Evolutionary conservation across 2,888 invertebrate genomes (phyloP), one percentile per base, ranked within the genome.

Genomic region (Blomia tropicalis): DNA sequence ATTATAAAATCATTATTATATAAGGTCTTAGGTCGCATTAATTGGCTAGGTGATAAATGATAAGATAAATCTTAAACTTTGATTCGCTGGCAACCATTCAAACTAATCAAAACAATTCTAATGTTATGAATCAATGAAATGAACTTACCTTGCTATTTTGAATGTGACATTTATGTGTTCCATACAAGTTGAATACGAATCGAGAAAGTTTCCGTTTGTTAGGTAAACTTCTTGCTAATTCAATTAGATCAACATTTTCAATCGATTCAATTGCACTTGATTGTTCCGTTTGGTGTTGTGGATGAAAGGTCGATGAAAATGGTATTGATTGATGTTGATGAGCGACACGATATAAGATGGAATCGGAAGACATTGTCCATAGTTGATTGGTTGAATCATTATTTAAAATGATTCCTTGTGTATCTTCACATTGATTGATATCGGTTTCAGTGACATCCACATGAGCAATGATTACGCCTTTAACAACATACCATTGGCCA

Each of bases 131-230:
- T 11, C 36, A 36, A 36, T 36, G 7, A 17, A 7, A 27, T 19
- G 2, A 31, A 47, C 79, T 80, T 78, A 87, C 87, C 77, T 81
- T 79, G 71, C 86, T 86, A 58, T 85, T 85, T 68, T 79, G 78
- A 71, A 82, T 83, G 71, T 88, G 87, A 73, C 91, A 91, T 77
- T 87, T 89, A 75, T 91, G 90, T 25, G 89, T 87, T 67, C 87
- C 87, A 69, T 84, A 82, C 73, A 91, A 89, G 14, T 84, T 43
- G 22, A 63, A 56, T 56, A 66, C 56, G 7, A 62, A 31, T 1
- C 56, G 17, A 23, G 30, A 62, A 30, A 32, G 14, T 27, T 11
- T 11, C 51, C n/a, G 7, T 47, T 47, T n/a, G 7, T 11, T 36
- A 11, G 36, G 17, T 17, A 36, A 11, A 11, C 17, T 17, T 36